Base-by-base conservation (phyloP, 2,797 vertebrate genomes). In the Nyctalus aviator region DNA sequence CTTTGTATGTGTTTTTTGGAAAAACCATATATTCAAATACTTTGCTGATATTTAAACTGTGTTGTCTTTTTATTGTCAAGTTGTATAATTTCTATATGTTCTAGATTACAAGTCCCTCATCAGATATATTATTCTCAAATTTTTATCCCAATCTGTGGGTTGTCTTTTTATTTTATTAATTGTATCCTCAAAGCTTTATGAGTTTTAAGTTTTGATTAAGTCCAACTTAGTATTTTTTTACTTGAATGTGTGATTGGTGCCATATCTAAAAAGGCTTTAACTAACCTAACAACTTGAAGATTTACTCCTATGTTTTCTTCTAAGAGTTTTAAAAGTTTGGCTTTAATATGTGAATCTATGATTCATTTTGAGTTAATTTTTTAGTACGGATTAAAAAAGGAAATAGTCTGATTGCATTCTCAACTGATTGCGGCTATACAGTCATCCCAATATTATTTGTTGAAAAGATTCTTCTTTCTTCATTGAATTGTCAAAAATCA, bases 381-480 rank as follows among this genome's bases (percentile, higher is more conserved):
- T 79, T 12, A 37, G 2, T 17, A 91, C 20, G 13, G 13, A 44
- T 0, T 48, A 57, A 88, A 59, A 62, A 81, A 69, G 23, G 21
- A 85, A 76, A 18, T 13, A 84, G 50, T 81, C n/a, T 25, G 53
- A 73, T 90, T 75, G 73, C 50, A 82, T 46, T 88, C 68, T 68
- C 73, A 41, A 41, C 72, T 48, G 9, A 13, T 32, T 85, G 14
- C 14, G 17, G 30, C 59, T 72, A 71, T 41, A 8, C 6, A 59
- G 32, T 32, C 72, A 5, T 88, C 41, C 44, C 12, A 73, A 10
- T 1, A 23, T 30, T 48, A 50, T 53, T 79, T 78, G 41, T 50
- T 66, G 84, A 88, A 91, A 88, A 88, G 12, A 68, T 86, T 57
- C 66, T 46, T 91, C 7, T 88, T 68, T 68, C 25, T 48, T 93